Evolutionary conservation across 2,113 vertebrate species (phyloP).

Genomic region (Rhineura floridana): DNA sequence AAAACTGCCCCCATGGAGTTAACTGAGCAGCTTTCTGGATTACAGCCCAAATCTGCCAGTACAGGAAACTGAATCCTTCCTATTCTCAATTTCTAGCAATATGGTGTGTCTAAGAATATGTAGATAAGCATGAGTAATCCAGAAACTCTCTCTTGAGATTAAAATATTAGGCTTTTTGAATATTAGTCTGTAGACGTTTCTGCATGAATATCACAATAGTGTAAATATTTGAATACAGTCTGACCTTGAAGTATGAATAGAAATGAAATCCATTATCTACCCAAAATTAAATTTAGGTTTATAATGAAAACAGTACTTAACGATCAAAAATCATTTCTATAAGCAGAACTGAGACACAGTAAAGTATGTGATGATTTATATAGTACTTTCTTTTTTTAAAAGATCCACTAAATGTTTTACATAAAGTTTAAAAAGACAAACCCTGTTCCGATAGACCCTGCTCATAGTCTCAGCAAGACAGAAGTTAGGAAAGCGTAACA

Average conservation of each 20-base stretch:
- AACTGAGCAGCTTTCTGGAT: not conserved
- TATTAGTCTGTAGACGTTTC: not conserved
- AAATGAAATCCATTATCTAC: not conserved
- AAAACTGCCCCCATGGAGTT: not conserved
- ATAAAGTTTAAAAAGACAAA: not conserved
- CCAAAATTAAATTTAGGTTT: conserved; percentile 23
- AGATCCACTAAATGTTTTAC: not conserved
- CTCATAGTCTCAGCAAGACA: not conserved
- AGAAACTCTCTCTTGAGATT: not conserved
- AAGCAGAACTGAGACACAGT: not conserved
- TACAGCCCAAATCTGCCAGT: not conserved
- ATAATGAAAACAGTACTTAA: not conserved
- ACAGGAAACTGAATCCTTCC: not conserved
- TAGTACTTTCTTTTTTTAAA: too few species aligned
- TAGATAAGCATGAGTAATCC: not conserved
- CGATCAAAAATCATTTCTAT: not conserved
- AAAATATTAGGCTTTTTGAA: not conserved
- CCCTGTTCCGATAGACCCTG: too few species aligned
- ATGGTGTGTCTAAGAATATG: not conserved
- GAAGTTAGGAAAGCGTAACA: not conserved
- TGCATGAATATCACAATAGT: not conserved
- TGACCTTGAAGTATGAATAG: not conserved
- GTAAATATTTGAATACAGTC: not conserved
- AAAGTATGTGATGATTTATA: not conserved
- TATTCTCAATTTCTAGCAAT: not conserved